Percentiles rank a stretch among this genome's conserved stretches.
phyloP scores from a whole-genome alignment of 2,888 invertebrate species.

The Smittia sp. region DNA sequence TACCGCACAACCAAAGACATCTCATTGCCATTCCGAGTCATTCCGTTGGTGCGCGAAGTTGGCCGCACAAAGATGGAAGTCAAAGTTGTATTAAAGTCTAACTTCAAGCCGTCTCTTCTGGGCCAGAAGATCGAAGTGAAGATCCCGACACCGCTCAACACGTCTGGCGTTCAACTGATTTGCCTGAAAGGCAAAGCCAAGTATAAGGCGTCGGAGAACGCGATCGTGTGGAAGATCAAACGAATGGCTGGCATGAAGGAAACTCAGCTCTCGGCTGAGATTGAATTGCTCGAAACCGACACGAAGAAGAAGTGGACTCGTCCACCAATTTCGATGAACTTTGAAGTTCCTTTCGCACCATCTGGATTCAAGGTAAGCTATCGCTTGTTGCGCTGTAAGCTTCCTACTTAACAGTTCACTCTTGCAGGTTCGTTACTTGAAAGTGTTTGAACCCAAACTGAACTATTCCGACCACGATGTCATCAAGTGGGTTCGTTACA shows the following conservation, averaged over 20 bases:
- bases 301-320: slow-evolving; percentile 99
- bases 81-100: slow-evolving; percentile 97
- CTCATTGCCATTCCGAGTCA: slow-evolving; percentile 97
- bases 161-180: slow-evolving; percentile 97
- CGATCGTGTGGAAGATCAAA: slow-evolving; percentile 94
- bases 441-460: slow-evolving; percentile 98
- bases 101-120: slow-evolving; percentile 95
- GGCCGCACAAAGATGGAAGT: slow-evolving; percentile 99
- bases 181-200: slow-evolving; percentile 99
- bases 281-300: slow-evolving; percentile 95
- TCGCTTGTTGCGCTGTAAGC: too few relatives aligned
- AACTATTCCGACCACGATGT: slow-evolving; percentile 99
- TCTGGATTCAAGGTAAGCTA: slow-evolving; percentile 85
- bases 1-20: slow-evolving; percentile 99
- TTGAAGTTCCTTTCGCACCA: slow-evolving; percentile 99
- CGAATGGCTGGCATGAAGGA: slow-evolving; percentile 99
- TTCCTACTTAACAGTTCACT: too few relatives aligned
- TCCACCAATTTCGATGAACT: slow-evolving; percentile 99
- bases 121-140: slow-evolving; percentile 99
- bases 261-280: slow-evolving; percentile 98
- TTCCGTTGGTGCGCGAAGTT: slow-evolving; percentile 95
- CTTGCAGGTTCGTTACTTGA: slow-evolving; percentile 89
- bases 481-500: slow-evolving; percentile 99
- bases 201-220: slow-evolving; percentile 99
- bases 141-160: slow-evolving; percentile 98